These are phyloP conservation scores for Drosophila mulleri DNA, from an alignment of 2,888 invertebrate species.

Conservation along the genomic window DNA sequence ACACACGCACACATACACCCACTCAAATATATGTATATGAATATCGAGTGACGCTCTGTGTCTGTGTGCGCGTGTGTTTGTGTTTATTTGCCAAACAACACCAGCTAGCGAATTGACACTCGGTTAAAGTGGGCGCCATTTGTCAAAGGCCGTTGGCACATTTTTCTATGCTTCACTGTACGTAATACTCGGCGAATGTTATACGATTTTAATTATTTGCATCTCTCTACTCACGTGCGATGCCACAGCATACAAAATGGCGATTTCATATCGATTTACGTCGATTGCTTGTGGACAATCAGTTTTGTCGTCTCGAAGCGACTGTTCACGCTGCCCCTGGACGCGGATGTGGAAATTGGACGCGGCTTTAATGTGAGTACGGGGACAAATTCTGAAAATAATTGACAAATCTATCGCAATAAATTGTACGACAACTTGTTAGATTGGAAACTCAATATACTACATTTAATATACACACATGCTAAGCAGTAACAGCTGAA, in stretches of 20 bases:
- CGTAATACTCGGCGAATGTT: conserved; percentile 25
- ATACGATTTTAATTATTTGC: conserved; percentile 70
- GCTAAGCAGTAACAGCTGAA: background rate
- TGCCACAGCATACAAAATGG: conserved; percentile 84
- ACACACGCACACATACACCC: background rate
- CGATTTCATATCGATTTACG: conserved; percentile 85
- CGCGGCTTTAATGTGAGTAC: conserved; percentile 84
- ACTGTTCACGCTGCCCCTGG: conserved; percentile 82
- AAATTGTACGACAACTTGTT: conserved; percentile 1
- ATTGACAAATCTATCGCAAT: conserved; percentile 21
- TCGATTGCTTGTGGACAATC: conserved; percentile 85
- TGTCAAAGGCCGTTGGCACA: conserved; percentile 68
- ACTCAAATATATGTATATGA: conserved; percentile 30
- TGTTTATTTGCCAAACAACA: conserved; percentile 28
- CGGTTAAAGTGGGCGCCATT: conserved; percentile 73
- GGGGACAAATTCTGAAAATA: conserved; percentile 52
- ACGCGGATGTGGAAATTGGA: conserved; percentile 84
- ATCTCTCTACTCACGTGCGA: conserved; percentile 36
- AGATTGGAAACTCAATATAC: background rate
- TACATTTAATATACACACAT: background rate
- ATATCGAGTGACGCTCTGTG: conserved; percentile 51
- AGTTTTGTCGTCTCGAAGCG: conserved; percentile 85
- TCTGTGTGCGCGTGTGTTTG: background rate
- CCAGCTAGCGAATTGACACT: conserved; percentile 72
- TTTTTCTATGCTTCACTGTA: conserved; percentile 54